Evolutionary conservation across 2,888 invertebrate species (phyloP), one percentile per base, ranked within the genome.

Genomic region (Chymomyza fuscimana): DNA sequence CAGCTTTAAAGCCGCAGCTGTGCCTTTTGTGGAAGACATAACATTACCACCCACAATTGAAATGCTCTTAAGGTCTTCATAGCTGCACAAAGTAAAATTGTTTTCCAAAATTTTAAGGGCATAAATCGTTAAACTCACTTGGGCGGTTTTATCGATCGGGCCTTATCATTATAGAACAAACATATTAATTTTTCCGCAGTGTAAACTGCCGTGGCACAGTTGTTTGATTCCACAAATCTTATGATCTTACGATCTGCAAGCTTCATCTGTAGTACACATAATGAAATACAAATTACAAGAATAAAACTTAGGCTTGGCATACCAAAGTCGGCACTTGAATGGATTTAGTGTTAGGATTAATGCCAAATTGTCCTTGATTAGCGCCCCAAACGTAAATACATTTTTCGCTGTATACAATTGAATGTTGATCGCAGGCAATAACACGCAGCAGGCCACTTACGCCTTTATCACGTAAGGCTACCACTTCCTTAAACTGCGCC

Each of bases 351-450:
- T 78, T 79, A 2, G 77, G 69, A 63, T 78, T 84, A 56, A 89
- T 67, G 1, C 96, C 97, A 82, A 97, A 92, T 88, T 97, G 97
- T 0, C 97, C 97, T 65, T 94, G 93, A 92, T 97, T 96, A 4
- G 94, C 92, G 1, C 97, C 97, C 95, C 96, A 97, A 0, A 96
- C 95, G 90, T 94, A 96, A 0, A 97, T 91, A 1, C 93, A 93
- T 36, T 93, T 90, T 0, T 91, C 71, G 89, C 94, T 93, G 94
- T 95, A 93, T 15, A 94, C 94, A 1, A 96, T 94, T 0, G 95
- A 95, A 91, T 97, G 96, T 73, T 93, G 94, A 10, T 95, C 93
- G 1, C 94, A 95, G 6, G 96, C 95, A 81, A 94, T 93, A 1
- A 97, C 93, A 0, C 95, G 93, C 6, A 92, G 89, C 61, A 92